Percentiles rank a stretch among this genome's conserved stretches.
Conservation (phyloP, 2,888 invertebrate species). For the Phymatocera aterrima region DNA sequence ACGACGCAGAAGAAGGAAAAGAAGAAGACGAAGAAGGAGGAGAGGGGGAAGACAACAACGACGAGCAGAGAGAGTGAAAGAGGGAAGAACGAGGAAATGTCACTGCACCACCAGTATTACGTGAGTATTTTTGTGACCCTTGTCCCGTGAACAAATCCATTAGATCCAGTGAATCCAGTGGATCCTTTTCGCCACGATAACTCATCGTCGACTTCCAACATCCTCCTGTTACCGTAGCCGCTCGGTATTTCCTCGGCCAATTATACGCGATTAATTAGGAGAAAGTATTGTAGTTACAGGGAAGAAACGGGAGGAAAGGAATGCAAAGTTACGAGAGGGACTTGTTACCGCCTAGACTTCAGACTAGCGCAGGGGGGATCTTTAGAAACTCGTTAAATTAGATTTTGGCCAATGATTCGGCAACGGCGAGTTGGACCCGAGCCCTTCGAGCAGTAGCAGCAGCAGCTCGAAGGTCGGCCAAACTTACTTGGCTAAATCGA, state of each 20-base stretch:
- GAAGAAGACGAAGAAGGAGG: constrained; percentile 38
- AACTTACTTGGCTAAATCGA: constrained; percentile 24
- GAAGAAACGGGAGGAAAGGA: too few species aligned
- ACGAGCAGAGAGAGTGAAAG: constrained; percentile 26
- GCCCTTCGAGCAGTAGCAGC: too few species aligned
- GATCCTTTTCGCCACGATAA: background rate
- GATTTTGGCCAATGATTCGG: constrained; percentile 1
- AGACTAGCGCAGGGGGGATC: constrained; percentile 16
- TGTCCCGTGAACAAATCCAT: constrained; percentile 27
- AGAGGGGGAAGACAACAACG: constrained; percentile 42
- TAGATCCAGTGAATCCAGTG: constrained; percentile 13
- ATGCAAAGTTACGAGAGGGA: background rate
- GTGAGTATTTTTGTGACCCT: constrained; percentile 62
- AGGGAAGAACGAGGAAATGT: constrained; percentile 61
- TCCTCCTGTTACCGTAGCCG: background rate
- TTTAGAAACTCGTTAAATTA: constrained; percentile 24
- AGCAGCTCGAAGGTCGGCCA: background rate
- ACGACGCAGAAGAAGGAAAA: background rate
- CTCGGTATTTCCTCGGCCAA: background rate
- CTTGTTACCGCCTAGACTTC: background rate
- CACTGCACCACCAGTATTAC: constrained; percentile 73
- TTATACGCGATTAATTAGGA: constrained; percentile 37
- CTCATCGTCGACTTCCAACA: constrained; percentile 16
- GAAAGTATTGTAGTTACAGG: too few species aligned
- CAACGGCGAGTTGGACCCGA: background rate